These are phyloP conservation scores for Drymonia ruficornis DNA, from an alignment of 2,888 invertebrate species.

Conservation along the genomic window DNA sequence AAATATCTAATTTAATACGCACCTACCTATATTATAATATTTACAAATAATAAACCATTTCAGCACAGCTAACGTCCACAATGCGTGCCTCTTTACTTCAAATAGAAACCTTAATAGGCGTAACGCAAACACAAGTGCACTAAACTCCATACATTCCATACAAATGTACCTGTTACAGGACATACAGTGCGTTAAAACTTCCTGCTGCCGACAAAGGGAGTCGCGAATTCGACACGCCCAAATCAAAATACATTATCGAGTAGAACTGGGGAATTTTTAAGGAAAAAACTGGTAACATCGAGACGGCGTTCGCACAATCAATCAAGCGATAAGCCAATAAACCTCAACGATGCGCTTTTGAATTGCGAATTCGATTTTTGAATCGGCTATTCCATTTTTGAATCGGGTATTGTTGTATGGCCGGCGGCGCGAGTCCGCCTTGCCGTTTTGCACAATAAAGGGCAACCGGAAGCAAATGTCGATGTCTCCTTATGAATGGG, in stretches of 20 bases:
- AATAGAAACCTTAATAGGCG: constrained; percentile 64
- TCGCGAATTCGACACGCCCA: constrained; percentile 79
- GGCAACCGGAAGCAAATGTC: constrained; percentile 78
- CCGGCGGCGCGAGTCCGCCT: constrained; percentile 77
- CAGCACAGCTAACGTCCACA: constrained; percentile 42
- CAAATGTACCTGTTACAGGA: constrained; percentile 67
- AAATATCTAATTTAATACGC: no score
- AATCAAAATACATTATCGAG: constrained; percentile 82
- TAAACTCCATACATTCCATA: constrained; percentile 51
- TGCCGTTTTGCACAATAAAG: constrained; percentile 77
- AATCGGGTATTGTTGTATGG: constrained; percentile 74
- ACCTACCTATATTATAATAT: constrained; percentile 23
- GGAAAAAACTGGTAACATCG: constrained; percentile 55
- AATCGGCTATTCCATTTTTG: constrained; percentile 77
- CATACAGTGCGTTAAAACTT: constrained; percentile 63
- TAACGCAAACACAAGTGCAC: constrained; percentile 81
- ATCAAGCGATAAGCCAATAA: constrained; percentile 85
- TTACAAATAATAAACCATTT: constrained; percentile 48
- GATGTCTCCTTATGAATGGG: constrained; percentile 75
- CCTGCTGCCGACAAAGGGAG: constrained; percentile 73
- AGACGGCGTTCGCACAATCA: constrained; percentile 80
- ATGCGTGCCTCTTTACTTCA: constrained; percentile 49
- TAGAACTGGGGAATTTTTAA: constrained; percentile 48
- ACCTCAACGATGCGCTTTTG: constrained; percentile 85
- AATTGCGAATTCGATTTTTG: constrained; percentile 81